Percentiles rank a stretch among this genome's conserved stretches.
Evolutionary conservation across 64 coral and sea anemone genomes (phyloP).

Genomic region (Montipora efflorescens): DNA sequence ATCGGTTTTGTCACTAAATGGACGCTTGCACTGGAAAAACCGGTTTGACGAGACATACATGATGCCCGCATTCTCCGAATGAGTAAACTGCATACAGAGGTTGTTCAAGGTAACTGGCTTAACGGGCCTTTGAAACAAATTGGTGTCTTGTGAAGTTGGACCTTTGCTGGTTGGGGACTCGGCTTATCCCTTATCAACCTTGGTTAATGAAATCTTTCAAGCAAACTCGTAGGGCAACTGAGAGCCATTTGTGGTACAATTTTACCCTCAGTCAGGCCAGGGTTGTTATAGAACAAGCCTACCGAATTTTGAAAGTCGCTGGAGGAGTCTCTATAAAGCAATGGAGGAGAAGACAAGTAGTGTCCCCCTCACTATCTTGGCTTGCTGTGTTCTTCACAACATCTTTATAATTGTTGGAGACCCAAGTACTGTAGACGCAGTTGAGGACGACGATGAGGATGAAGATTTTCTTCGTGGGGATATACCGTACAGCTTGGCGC

Average conservation of each 20-base stretch:
- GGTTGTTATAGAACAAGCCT: constrained; percentile 41
- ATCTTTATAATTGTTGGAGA: constrained; percentile 21
- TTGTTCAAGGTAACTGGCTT: constrained; percentile 11
- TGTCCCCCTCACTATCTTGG: constrained; percentile 18
- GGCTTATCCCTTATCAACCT: constrained; percentile 4
- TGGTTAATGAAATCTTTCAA: constrained; percentile 65
- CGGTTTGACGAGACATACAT: background rate
- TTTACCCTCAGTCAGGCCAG: background rate
- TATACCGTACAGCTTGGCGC: background rate
- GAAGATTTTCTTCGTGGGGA: background rate
- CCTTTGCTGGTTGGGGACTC: constrained; percentile 52
- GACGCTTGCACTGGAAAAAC: too few species aligned
- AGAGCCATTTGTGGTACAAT: background rate
- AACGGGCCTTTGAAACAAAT: background rate
- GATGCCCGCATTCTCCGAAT: constrained; percentile 41
- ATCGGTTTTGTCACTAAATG: too few species aligned
- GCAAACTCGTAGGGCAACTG: background rate
- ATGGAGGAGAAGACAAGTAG: background rate
- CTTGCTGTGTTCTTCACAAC: constrained; percentile 34
- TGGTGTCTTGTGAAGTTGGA: background rate
- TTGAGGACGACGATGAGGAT: background rate
- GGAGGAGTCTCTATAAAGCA: background rate
- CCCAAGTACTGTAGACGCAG: background rate
- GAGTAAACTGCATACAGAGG: constrained; percentile 19
- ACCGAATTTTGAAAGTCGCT: constrained; percentile 53